phyloP scores from a whole-genome alignment of 2,113 vertebrate genomes.

The Ceyx cyanopectus region DNA sequence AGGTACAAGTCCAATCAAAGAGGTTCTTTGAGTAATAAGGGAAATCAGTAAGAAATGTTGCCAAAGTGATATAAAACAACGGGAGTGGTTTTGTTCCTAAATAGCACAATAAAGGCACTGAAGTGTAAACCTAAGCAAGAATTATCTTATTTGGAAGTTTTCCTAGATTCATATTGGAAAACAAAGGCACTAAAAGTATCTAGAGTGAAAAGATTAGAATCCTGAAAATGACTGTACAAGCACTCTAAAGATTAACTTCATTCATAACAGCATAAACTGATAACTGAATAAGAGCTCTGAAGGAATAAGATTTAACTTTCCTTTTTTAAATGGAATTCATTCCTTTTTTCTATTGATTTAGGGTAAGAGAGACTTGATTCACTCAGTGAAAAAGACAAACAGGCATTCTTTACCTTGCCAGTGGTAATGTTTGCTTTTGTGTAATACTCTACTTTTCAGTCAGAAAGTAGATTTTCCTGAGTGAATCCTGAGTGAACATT shows the following conservation, averaged over 20 bases:
- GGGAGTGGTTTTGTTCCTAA: background rate
- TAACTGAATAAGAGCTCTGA: background rate
- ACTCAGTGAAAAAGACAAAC: background rate
- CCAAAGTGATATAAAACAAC: background rate
- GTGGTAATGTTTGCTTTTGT: background rate
- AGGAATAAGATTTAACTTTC: background rate
- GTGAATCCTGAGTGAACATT: slow-evolving; percentile 20
- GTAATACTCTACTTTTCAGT: background rate
- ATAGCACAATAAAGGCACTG: slow-evolving; percentile 9
- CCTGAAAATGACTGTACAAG: background rate
- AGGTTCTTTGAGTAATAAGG: background rate
- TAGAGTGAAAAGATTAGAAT: background rate
- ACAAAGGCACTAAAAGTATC: background rate
- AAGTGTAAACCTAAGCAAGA: background rate
- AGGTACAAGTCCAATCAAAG: background rate
- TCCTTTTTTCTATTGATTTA: background rate
- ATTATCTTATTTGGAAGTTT: slow-evolving; percentile 7
- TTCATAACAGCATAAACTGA: background rate
- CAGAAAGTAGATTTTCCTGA: slow-evolving; percentile 40
- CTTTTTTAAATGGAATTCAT: background rate
- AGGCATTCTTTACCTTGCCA: background rate
- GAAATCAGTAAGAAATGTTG: background rate
- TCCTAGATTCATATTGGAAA: slow-evolving; percentile 4
- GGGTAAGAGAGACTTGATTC: background rate
- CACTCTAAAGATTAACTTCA: background rate